Evolutionary conservation across 2,113 vertebrate species (phyloP).

Genomic region (Lepisosteus osseus): DNA sequence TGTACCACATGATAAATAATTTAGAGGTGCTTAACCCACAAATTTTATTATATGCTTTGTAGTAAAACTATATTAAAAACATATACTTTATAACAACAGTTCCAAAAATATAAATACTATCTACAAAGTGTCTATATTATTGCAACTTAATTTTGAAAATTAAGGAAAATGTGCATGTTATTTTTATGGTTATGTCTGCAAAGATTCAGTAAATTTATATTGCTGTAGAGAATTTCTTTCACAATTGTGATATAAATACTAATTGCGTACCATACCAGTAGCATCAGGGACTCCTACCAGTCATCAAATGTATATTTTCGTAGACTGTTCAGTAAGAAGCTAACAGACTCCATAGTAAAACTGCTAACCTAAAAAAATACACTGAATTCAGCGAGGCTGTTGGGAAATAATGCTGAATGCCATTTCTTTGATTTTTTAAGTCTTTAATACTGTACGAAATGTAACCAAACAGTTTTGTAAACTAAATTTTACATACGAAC

Average conservation of each 20-base stretch:
- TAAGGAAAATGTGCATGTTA: too few relatives aligned
- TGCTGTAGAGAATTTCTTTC: slow-evolving; percentile 71
- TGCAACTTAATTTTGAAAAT: too few relatives aligned
- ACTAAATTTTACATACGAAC: slow-evolving; percentile 99
- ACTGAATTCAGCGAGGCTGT: slow-evolving; percentile 29
- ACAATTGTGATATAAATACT: slow-evolving; percentile 78
- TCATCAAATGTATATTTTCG: slow-evolving; percentile 69
- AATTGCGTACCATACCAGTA: slow-evolving; percentile 69
- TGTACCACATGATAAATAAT: too few relatives aligned
- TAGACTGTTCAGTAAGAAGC: slow-evolving; percentile 56
- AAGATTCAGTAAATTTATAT: slow-evolving; percentile 78
- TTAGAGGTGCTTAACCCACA: too few relatives aligned
- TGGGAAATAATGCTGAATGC: slow-evolving; percentile 85
- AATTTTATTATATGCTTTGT: too few relatives aligned
- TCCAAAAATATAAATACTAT: too few relatives aligned
- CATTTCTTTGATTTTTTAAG: slow-evolving; percentile 84
- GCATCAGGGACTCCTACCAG: slow-evolving; percentile 72
- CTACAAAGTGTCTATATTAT: too few relatives aligned
- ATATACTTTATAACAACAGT: too few relatives aligned
- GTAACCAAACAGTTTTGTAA: slow-evolving; percentile 99
- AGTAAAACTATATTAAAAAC: too few relatives aligned
- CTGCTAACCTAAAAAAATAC: slow-evolving; percentile 6
- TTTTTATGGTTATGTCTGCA: slow-evolving; percentile 35
- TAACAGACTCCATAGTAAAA: not conserved
- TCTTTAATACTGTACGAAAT: slow-evolving; percentile 99